A percentile compares a stretch with the other conserved stretches of the same genome.
Conservation (phyloP, 2,797 vertebrate species). For the Rhinophrynus dorsalis region DNA sequence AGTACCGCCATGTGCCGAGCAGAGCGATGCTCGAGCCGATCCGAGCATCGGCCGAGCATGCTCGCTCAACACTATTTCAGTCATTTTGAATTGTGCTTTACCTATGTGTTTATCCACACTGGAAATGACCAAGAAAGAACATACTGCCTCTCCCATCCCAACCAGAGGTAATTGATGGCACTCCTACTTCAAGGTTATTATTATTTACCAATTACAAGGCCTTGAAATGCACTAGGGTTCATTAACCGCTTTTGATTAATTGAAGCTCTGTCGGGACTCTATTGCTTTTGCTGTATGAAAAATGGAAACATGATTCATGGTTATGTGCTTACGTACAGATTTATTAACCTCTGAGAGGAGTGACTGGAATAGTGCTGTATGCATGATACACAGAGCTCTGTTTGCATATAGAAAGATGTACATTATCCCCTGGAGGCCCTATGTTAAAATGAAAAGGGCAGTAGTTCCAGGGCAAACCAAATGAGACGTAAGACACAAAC, state of each 20-base stretch:
- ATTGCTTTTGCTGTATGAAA: slow-evolving; percentile 44
- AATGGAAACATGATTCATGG: slow-evolving; percentile 41
- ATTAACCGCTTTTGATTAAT: slow-evolving; percentile 45
- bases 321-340: slow-evolving; percentile 39
- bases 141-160: not conserved
- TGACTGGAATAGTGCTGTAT: not conserved
- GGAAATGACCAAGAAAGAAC: not conserved
- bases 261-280: slow-evolving; percentile 33
- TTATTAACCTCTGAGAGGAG: slow-evolving; percentile 11
- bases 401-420: too few species aligned
- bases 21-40: too few species aligned
- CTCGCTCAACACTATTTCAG: too few species aligned
- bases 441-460: too few species aligned
- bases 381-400: too few species aligned
- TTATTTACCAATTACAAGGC: slow-evolving; percentile 44
- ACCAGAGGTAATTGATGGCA: slow-evolving; percentile 41
- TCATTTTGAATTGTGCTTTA: too few species aligned
- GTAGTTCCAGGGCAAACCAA: too few species aligned
- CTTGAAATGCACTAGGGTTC: slow-evolving; percentile 39
- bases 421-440: too few species aligned
- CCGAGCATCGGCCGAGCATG: too few species aligned
- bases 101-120: not conserved
- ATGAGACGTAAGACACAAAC: too few species aligned
- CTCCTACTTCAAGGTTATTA: slow-evolving; percentile 45
- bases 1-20: too few species aligned